Evolutionary conservation across 2,113 vertebrate genomes (phyloP).

Genomic region (Cyrtonyx montezumae): DNA sequence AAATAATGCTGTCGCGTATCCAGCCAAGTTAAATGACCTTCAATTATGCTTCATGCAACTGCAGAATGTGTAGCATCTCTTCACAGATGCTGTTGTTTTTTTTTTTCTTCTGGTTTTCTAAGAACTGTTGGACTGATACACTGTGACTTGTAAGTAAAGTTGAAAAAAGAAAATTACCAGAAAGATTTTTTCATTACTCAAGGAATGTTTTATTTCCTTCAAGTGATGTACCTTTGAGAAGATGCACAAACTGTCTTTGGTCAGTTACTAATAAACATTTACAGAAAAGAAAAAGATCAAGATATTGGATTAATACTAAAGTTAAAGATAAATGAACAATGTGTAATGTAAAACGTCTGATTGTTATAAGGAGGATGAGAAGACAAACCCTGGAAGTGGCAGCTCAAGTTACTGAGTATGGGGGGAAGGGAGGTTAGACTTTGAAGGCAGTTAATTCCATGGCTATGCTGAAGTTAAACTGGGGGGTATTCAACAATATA

Average conservation of each 20-base stretch:
- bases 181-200: background rate
- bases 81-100: background rate
- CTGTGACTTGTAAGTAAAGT: background rate
- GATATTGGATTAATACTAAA: background rate
- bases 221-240: background rate
- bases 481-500: background rate
- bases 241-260: background rate
- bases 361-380: background rate
- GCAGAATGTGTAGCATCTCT: background rate
- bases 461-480: background rate
- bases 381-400: background rate
- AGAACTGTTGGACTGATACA: background rate
- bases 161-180: background rate
- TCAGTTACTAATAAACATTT: background rate
- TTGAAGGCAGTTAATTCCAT: background rate
- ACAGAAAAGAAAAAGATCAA: background rate
- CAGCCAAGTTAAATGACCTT: background rate
- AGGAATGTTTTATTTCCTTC: background rate
- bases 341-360: background rate
- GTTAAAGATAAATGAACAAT: background rate
- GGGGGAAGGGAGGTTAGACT: background rate
- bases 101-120: background rate
- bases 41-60: background rate
- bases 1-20: background rate
- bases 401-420: background rate